Evolutionary conservation across 1,140 invertebrate genomes (phyloP).

Genomic region (Lepidurus apus): DNA sequence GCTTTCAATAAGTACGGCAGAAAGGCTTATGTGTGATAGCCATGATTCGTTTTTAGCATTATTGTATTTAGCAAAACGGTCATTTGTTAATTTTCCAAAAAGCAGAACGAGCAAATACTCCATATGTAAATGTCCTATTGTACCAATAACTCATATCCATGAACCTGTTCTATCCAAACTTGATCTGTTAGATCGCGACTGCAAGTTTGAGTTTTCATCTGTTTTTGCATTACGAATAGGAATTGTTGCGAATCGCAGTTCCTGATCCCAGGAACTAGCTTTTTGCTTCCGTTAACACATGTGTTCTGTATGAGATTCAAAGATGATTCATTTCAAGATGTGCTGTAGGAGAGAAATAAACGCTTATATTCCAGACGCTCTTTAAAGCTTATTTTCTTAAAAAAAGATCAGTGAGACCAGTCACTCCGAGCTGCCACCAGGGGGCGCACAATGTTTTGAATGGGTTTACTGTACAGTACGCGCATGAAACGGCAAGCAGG

Average conservation of each 20-base stretch:
- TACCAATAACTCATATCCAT: neutral
- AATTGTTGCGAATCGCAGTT: neutral
- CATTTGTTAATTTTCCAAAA: too few relatives aligned
- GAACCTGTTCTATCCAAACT: neutral
- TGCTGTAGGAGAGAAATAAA: slow-evolving; percentile 22
- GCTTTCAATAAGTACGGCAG: neutral
- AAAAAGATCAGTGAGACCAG: too few relatives aligned
- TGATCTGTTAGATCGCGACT: neutral
- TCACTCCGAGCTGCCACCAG: too few relatives aligned
- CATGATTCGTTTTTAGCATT: neutral
- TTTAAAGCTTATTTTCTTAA: too few relatives aligned
- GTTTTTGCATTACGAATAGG: neutral
- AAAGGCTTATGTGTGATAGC: neutral
- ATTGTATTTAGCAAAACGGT: too few relatives aligned
- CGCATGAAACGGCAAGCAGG: too few relatives aligned
- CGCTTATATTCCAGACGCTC: neutral
- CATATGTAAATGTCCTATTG: too few relatives aligned
- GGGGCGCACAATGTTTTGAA: too few relatives aligned
- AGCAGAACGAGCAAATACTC: too few relatives aligned
- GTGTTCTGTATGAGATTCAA: too few relatives aligned
- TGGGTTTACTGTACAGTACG: too few relatives aligned
- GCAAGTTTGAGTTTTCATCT: neutral
- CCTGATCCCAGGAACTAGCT: neutral
- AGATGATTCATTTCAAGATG: neutral
- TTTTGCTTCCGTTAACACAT: neutral